Conservation (phyloP, 53 echinoderm and acorn worm genomes). For the Luidia sarsii region DNA sequence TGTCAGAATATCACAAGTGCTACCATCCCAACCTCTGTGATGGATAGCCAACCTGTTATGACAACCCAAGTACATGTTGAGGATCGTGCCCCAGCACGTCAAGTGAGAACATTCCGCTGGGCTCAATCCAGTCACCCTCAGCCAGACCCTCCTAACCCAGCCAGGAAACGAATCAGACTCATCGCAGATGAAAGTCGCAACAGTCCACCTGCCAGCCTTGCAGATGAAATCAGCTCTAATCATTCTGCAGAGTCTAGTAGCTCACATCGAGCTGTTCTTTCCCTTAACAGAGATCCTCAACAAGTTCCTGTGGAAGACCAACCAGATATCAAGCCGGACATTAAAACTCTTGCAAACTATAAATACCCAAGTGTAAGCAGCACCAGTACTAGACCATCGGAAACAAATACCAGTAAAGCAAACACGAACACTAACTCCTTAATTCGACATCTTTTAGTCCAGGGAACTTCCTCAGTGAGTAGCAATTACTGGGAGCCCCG, state of each 20-base stretch:
- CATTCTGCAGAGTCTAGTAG: slow-evolving; percentile 27
- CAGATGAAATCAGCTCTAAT: slow-evolving; percentile 41
- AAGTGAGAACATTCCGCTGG: slow-evolving; percentile 51
- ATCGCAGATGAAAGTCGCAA: slow-evolving; percentile 30
- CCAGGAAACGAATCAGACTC: slow-evolving; percentile 44
- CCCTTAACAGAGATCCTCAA: slow-evolving; percentile 32
- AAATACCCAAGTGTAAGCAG: slow-evolving; percentile 18
- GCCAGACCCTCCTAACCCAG: slow-evolving; percentile 30
- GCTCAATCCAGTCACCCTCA: slow-evolving; percentile 36
- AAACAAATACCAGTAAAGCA: slow-evolving; percentile 4
- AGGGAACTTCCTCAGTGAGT: slow-evolving; percentile 28
- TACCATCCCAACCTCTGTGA: slow-evolving; percentile 41
- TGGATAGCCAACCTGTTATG: slow-evolving; percentile 51
- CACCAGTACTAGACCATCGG: slow-evolving; percentile 27
- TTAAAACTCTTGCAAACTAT: slow-evolving; percentile 37
- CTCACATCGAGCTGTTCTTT: slow-evolving; percentile 23
- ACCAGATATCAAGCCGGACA: slow-evolving; percentile 47
- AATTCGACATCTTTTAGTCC: slow-evolving; percentile 39
- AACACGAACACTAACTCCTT: slow-evolving; percentile 16
- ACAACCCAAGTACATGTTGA: slow-evolving; percentile 35
- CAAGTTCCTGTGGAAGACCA: slow-evolving; percentile 16
- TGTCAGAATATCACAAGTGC: slow-evolving; percentile 36
- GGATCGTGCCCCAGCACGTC: slow-evolving; percentile 39
- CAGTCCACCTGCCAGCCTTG: slow-evolving; percentile 35
- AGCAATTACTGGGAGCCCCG: slow-evolving; percentile 30